Evolutionary conservation across 2,113 vertebrate genomes (phyloP), one percentile per base, ranked within the genome.

Genomic region (Speoplatyrhinus poulsoni): DNA sequence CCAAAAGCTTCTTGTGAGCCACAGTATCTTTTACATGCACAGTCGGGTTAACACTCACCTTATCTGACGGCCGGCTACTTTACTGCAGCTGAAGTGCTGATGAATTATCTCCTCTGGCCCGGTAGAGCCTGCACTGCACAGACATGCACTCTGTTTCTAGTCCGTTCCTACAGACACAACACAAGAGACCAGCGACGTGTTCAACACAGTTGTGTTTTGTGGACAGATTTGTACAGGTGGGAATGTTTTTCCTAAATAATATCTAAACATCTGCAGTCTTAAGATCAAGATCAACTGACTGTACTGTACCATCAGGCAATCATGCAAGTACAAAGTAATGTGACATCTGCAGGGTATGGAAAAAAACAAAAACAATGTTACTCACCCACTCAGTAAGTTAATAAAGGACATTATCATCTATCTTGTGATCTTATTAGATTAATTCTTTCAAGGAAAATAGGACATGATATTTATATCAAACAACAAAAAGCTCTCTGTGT

Each of bases 161-260:
- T 71, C 72, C 80, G 85, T 72, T 70, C 77, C 91, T 91, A 83
- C 49, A 83, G 75, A 84, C 78, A 87, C 84, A 70, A 71, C 78
- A 75, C 80, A 72, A 83, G 78, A 82, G 50, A 84, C 62, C 79
- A 69, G 54, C 56, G 81, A 80, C 76, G 67, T 55, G 73, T 26
- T 26, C 26, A 26, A 26, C 26, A 2, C 26, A 26, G 26, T 26
- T 65, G 47, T 17, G 41, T 68, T 83, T 63, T 70, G 36, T 41
- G 4, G 36, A 41, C 36, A 41, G 36, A 41, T 41, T 41, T 41
- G 36, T 41, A 41, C 36, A 41, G 7, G 7, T 41, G 7, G 7
- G 36, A 41, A 26, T 26, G 2, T 26, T 41, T 41, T 41, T 41
- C 36, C 26, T 26, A 2, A 26, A 26, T 26, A 26, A 41, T 60